Conservation (phyloP, 2,888 invertebrate species). For the Papilio demoleus region DNA sequence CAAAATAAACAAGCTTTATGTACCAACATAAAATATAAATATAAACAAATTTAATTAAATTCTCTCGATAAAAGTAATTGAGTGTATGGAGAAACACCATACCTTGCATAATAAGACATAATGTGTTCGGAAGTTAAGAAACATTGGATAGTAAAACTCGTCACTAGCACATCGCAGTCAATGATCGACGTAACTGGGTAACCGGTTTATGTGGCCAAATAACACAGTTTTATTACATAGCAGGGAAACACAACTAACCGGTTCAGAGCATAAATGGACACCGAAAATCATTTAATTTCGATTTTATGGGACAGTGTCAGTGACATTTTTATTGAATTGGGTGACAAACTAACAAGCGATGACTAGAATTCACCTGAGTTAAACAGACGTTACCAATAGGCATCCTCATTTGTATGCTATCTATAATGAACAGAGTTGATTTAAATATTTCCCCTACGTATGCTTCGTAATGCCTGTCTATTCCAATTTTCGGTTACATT, state of each 20-base stretch:
- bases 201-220: conserved; percentile 38
- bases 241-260: conserved; percentile 5
- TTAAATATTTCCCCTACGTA: too few species aligned
- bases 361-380: too few species aligned
- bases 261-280: not conserved
- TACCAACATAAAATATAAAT: not conserved
- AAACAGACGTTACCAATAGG: not conserved
- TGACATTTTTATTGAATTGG: not conserved
- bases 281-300: not conserved
- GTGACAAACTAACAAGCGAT: too few species aligned
- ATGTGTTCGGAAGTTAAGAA: conserved; percentile 27
- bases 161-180: conserved; percentile 33
- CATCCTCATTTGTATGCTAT: too few species aligned
- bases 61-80: not conserved
- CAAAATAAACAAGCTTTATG: too few species aligned
- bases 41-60: not conserved
- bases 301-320: not conserved
- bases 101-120: conserved; percentile 38
- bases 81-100: conserved; percentile 27
- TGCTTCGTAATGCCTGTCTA: too few species aligned
- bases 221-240: conserved; percentile 31
- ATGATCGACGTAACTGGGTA: conserved; percentile 38
- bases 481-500: too few species aligned
- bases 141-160: conserved; percentile 34
- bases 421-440: too few species aligned